phyloP scores from a whole-genome alignment of 2,797 vertebrate species.

The Mormyrops attenuatus region DNA sequence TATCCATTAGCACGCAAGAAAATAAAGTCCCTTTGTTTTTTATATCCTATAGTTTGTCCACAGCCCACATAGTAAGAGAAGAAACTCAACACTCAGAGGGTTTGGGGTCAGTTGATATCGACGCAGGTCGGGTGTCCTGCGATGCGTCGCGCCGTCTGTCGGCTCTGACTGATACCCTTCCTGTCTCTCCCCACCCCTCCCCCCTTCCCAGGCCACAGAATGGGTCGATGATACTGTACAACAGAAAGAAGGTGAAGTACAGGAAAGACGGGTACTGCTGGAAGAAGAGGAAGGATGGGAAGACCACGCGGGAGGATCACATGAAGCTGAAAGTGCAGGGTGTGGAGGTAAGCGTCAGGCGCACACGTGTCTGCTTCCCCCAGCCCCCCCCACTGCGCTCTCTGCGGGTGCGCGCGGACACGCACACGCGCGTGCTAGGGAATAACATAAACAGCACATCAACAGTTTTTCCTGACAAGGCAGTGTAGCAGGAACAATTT shows the following conservation, averaged over 20 bases:
- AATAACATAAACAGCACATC: conserved; percentile 48
- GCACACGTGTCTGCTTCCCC: conserved; percentile 9
- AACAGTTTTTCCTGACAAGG: conserved; percentile 70
- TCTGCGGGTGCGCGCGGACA: background rate
- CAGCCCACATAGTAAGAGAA: background rate
- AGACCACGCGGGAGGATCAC: conserved; percentile 97
- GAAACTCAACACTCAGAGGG: background rate
- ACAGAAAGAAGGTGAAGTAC: conserved; percentile 99
- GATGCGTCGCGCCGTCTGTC: background rate
- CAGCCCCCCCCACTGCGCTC: background rate
- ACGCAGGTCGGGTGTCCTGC: background rate
- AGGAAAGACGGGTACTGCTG: conserved; percentile 99
- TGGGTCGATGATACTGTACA: conserved; percentile 99
- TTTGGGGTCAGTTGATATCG: background rate
- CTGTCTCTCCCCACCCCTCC: conserved; percentile 29
- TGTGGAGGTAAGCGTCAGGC: conserved; percentile 78
- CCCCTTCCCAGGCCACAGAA: conserved; percentile 84
- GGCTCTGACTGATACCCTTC: conserved; percentile 17
- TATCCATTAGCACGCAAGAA: background rate
- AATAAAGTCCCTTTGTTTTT: background rate
- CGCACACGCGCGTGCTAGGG: background rate
- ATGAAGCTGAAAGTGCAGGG: conserved; percentile 99
- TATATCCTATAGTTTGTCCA: background rate
- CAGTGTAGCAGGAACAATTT: conserved; percentile 68
- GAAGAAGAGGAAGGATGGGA: conserved; percentile 99